Conservation (phyloP, 2,113 vertebrate genomes). For the Menidia beryllina region DNA sequence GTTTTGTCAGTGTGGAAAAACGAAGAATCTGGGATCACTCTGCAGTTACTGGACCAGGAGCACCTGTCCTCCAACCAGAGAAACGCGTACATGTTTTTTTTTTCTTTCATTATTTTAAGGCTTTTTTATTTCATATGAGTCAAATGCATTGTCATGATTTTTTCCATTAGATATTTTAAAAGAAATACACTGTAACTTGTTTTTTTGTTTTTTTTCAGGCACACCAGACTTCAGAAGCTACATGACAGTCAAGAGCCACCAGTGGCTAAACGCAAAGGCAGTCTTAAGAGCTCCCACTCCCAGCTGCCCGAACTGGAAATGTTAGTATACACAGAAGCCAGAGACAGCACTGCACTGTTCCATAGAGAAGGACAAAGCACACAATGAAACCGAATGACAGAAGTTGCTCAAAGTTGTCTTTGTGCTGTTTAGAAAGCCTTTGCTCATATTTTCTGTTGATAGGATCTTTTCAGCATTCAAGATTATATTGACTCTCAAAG, state of each 20-base stretch:
- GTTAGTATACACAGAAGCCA: conserved; percentile 75
- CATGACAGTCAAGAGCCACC: conserved; percentile 82
- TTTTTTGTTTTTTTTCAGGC: conserved; percentile 73
- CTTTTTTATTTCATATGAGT: too few species aligned
- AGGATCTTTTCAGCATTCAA: too few species aligned
- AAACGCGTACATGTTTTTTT: conserved; percentile 78
- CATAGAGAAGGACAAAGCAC: too few species aligned
- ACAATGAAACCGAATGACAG: too few species aligned
- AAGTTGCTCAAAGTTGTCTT: too few species aligned
- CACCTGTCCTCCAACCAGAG: conserved; percentile 87
- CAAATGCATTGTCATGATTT: too few species aligned
- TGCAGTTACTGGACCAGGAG: conserved; percentile 85
- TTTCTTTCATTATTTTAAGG: background rate
- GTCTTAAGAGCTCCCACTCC: conserved; percentile 82
- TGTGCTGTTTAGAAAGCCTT: too few species aligned
- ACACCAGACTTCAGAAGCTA: conserved; percentile 85
- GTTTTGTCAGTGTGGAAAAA: conserved; percentile 88
- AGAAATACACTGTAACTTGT: background rate
- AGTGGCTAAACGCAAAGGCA: conserved; percentile 81
- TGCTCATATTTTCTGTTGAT: too few species aligned
- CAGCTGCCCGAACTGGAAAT: conserved; percentile 87
- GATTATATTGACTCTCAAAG: too few species aligned
- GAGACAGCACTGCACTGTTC: too few species aligned
- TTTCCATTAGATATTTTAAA: background rate
- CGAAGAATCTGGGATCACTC: conserved; percentile 80